Evolutionary conservation across 2,888 invertebrate species (phyloP), one percentile per base, ranked within the genome.

Genomic region (Orthosia cruda): DNA sequence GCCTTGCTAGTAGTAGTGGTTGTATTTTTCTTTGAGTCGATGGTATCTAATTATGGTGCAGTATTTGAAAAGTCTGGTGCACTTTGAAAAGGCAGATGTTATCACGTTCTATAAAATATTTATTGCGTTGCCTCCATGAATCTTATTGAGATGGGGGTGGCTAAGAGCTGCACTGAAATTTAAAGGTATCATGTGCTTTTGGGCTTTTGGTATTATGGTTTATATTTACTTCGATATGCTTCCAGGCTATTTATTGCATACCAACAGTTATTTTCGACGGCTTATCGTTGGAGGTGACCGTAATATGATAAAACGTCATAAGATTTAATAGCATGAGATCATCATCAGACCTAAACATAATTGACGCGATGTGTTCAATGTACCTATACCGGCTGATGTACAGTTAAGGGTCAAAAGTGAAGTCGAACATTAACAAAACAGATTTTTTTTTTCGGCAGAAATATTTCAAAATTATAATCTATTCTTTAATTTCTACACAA

Each of bases 11-110:
- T 26, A 45, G 23, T n/a, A n/a, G 47, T 75, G 55, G 40, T 68
- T 71, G 65, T 78, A 79, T 67, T 75, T 74, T 79, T 74, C 70
- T 79, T 74, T 79, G 71, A 81, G 32, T 52, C 49, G 16, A 62
- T 63, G n/a, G 50, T 50, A 61, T 32, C 32, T 65, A 18, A 69
- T 63, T 69, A 59, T 26, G 50, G n/a, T 47, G 49, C 26, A 23
- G 54, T 66, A 50, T 74, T 63, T 70, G 47, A 13, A 72, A 57
- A 20, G 55, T 40, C 40, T 50, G 47, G 26, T 62, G 50, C 55
- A 50, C n/a, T 79, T n/a, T 77, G 20, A 54, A 58, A 57, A 66
- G 52, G 52, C 20, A 61, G 40, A 47, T 64, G 32, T 20, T 32
- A 40, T 66, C 49, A 55, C 23, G 26, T 57, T 49, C 18, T 47